Evolutionary conservation across 1,140 invertebrate species (phyloP), one percentile per base, ranked within the genome.

Genomic region (Aphis craccivora): DNA sequence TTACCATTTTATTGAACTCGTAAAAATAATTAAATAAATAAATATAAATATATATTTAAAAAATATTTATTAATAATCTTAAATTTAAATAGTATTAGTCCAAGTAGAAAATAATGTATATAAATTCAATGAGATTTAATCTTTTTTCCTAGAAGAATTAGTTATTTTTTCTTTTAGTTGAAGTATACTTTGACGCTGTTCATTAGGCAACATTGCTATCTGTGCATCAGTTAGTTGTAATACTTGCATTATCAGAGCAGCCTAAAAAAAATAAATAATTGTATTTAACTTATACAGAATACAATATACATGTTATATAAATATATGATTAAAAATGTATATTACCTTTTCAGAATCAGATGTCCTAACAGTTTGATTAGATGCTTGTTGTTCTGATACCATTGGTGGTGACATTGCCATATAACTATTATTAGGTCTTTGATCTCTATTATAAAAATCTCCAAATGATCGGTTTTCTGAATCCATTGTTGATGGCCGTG

Each of bases 191-290:
- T 98, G 98, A 60, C 99, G 96, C 95, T 99, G 99, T 94, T 99
- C 99, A 30, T 98, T 97, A 20, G 99, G 99, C 94, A 99, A 95
- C 96, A 99, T 97, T 4, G 98, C 97, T 94, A 99, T 99, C 95
- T 99, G 99, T 95, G 99, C 99, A 95, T 99, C 99, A 20, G 99
- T 99, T 89, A 99, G 96, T 95, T 99, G 98, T 93, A 99, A 95
- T 18, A 99, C 99, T 97, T 99, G 99, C 98, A 99, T 99, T 94
- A 99, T 99, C 53, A 99, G 96, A 2, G 98, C 98, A 94, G 99
- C 98, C 97, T 99, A 93, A 93, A 93, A 92, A 23, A 37, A 51
- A 55, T 25, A 84, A 92, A 25, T 25, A 4, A 51, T 83, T 84
- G 0, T 11, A 23, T 43, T 60, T 40, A 20, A 4, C 14, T 76